A percentile compares a stretch with the other conserved stretches of the same genome.
Conservation (phyloP, 2,888 invertebrate genomes). For the Latrodectus hesperus region DNA sequence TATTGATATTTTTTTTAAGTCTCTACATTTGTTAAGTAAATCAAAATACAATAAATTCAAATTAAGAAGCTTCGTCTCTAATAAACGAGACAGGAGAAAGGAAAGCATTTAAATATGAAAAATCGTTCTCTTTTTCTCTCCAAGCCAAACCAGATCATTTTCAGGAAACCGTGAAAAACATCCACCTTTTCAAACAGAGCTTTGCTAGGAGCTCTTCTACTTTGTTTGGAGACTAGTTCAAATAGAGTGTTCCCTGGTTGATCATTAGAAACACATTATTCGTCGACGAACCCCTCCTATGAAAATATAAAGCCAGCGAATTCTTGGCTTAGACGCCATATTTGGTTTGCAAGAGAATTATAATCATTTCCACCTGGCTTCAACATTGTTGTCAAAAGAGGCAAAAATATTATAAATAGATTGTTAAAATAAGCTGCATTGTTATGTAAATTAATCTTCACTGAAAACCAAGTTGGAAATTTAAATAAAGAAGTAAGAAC, state of each 20-base stretch:
- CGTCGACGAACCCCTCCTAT: conserved; percentile 4
- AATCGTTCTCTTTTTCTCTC: conserved; percentile 3
- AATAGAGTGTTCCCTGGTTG: conserved; percentile 44
- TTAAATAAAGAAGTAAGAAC: no score
- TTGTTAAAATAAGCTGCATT: no score
- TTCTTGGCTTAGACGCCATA: conserved; percentile 21
- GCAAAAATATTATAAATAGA: no score
- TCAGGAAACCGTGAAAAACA: not conserved
- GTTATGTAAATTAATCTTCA: no score
- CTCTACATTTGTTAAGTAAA: no score
- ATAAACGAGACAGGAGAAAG: not conserved
- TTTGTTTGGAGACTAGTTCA: conserved; percentile 49
- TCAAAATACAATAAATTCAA: no score
- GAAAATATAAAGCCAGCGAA: conserved; percentile 16
- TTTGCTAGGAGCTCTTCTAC: conserved; percentile 8
- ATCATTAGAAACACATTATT: conserved; percentile 63
- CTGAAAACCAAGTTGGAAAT: no score
- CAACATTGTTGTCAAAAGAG: no score
- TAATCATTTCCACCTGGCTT: conserved; percentile 13
- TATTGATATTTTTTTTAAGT: no score
- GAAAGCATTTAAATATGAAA: not conserved
- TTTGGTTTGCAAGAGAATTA: conserved; percentile 39
- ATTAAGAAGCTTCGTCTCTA: not conserved
- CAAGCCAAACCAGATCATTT: not conserved
- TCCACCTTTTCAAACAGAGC: conserved; percentile 5